phyloP scores from a whole-genome alignment of 2,113 vertebrate genomes.

The Tinamus guttatus region DNA sequence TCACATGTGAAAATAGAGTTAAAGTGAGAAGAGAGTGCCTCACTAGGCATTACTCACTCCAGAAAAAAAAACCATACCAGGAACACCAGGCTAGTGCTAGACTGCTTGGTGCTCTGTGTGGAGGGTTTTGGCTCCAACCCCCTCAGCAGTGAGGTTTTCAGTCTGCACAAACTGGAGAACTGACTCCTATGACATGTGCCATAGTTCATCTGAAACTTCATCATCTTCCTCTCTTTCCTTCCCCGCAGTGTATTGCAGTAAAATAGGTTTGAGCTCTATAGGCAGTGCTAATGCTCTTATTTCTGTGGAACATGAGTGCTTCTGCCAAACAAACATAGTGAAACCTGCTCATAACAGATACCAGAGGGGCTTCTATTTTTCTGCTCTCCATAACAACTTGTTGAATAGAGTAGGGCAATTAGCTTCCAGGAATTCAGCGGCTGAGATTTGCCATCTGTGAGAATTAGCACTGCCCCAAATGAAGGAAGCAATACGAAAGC shows the following conservation, averaged over 20 bases:
- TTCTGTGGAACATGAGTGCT: not conserved
- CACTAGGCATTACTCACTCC: not conserved
- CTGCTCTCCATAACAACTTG: not conserved
- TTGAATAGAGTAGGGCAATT: conserved; percentile 14
- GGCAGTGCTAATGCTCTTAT: not conserved
- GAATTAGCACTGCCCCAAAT: not conserved
- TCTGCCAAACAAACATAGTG: not conserved
- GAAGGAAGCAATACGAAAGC: not conserved
- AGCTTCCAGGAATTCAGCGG: not conserved
- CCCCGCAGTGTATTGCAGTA: not conserved
- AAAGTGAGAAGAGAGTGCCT: not conserved
- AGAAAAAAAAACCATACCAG: too few species aligned
- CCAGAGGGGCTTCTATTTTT: not conserved
- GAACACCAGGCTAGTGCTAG: not conserved
- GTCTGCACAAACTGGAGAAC: not conserved
- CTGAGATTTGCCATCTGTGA: not conserved
- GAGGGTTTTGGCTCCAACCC: not conserved
- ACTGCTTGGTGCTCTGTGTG: not conserved
- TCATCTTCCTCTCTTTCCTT: not conserved
- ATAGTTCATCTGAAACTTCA: not conserved
- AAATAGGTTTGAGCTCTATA: not conserved
- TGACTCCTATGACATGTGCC: not conserved
- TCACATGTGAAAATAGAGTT: rapidly evolving
- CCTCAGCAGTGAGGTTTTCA: not conserved
- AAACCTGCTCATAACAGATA: not conserved